phyloP scores from a whole-genome alignment of 2,888 invertebrate species.

The Nipponacmea schrenckii region DNA sequence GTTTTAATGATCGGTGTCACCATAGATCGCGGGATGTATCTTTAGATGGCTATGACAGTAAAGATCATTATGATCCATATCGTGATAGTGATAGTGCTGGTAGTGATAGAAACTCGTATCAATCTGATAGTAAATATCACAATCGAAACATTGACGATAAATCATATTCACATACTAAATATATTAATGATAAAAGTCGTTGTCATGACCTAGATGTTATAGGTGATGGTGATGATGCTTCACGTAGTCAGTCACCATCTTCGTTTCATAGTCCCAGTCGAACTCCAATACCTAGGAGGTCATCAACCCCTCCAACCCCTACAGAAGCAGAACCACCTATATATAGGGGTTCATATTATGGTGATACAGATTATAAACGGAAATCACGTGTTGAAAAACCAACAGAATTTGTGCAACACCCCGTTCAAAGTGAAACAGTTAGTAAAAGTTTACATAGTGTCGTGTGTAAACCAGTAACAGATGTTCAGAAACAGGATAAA shows the following conservation, averaged over 20 bases:
- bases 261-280: slow-evolving; percentile 29
- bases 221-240: slow-evolving; percentile 2
- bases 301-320: slow-evolving; percentile 51
- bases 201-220: slow-evolving; percentile 7
- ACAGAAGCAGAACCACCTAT: slow-evolving; percentile 52
- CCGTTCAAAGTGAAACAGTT: slow-evolving; percentile 29
- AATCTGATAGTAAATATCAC: slow-evolving; percentile 27
- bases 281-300: slow-evolving; percentile 24
- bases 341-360: slow-evolving; percentile 24
- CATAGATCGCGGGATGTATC: slow-evolving; percentile 40
- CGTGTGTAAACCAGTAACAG: slow-evolving; percentile 31
- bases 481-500: slow-evolving; percentile 31
- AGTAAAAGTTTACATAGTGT: slow-evolving; percentile 32
- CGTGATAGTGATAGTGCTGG: slow-evolving; percentile 49
- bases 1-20: slow-evolving; percentile 46
- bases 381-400: slow-evolving; percentile 20
- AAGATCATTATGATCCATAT: slow-evolving; percentile 28
- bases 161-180: slow-evolving; percentile 25
- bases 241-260: slow-evolving; percentile 27
- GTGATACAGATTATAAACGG: slow-evolving; percentile 25
- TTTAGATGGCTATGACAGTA: slow-evolving; percentile 32
- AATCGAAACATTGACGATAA: slow-evolving; percentile 31
- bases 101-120: slow-evolving; percentile 47
- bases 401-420: slow-evolving; percentile 22
- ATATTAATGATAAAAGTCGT: slow-evolving; percentile 17